A percentile compares a stretch with the other conserved stretches of the same genome.
Evolutionary conservation across 2,113 vertebrate genomes (phyloP).

Genomic region (Arenaria interpres): DNA sequence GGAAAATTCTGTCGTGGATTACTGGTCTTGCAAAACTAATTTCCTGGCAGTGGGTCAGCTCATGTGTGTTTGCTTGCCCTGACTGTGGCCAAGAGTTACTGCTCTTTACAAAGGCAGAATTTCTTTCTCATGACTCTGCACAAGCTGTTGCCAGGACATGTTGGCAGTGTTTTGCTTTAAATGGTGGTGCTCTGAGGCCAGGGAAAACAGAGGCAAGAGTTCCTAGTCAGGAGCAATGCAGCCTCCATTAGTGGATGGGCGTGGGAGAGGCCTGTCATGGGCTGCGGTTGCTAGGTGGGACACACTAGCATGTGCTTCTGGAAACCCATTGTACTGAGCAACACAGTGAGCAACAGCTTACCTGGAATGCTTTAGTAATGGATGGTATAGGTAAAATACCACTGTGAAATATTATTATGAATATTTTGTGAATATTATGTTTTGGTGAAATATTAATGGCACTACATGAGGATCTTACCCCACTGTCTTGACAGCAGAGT

Average conservation of each 20-base stretch:
- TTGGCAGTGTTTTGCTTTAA: background rate
- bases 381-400: background rate
- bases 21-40: background rate
- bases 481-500: background rate
- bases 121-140: background rate
- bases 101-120: background rate
- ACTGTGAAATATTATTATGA: background rate
- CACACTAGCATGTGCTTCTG: background rate
- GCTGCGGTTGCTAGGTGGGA: background rate
- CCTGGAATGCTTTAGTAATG: background rate
- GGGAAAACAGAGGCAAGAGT: background rate
- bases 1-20: background rate
- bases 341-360: background rate
- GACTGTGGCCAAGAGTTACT: background rate
- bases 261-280: background rate
- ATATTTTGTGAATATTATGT: background rate
- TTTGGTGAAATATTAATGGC: background rate
- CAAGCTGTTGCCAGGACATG: background rate
- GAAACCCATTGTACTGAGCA: fast-evolving
- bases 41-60: background rate
- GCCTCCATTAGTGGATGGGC: fast-evolving
- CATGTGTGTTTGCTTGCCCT: background rate
- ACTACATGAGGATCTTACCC: background rate
- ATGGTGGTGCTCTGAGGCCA: background rate
- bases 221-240: background rate